Conservation (phyloP, 2,797 vertebrate genomes). For the Alauda arvensis region DNA sequence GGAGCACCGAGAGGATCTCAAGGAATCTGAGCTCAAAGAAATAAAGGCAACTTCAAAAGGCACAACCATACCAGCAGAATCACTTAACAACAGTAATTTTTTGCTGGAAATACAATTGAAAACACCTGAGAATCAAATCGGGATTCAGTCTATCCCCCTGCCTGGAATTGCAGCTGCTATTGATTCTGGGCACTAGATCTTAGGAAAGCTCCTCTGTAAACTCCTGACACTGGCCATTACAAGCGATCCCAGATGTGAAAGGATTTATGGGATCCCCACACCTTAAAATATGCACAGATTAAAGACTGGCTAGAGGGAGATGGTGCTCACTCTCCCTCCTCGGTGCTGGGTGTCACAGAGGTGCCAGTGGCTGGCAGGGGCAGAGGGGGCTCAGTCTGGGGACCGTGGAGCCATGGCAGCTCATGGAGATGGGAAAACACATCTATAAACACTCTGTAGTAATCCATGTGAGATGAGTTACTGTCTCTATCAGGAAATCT, state of each 20-base stretch:
- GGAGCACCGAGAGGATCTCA: conserved; percentile 37
- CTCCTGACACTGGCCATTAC: conserved; percentile 53
- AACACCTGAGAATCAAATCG: conserved; percentile 48
- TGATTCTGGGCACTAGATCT: conserved; percentile 54
- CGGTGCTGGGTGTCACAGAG: background rate
- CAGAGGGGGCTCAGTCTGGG: background rate
- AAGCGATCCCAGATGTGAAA: conserved; percentile 56
- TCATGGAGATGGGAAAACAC: background rate
- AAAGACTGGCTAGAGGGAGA: background rate
- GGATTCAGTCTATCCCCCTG: conserved; percentile 29
- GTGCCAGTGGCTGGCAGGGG: background rate
- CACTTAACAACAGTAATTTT: conserved; percentile 31
- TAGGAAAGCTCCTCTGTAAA: conserved; percentile 53
- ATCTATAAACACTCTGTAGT: background rate
- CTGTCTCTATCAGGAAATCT: background rate
- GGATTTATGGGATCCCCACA: conserved; percentile 56
- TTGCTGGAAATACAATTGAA: conserved; percentile 47
- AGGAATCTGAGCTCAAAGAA: conserved; percentile 61
- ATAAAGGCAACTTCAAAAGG: conserved; percentile 62
- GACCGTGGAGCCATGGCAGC: background rate
- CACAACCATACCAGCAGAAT: conserved; percentile 33
- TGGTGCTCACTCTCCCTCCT: accelerated
- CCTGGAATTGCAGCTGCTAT: conserved; percentile 57
- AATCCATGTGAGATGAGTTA: background rate
- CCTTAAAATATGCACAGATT: conserved; percentile 17